These are phyloP conservation scores for Hipparchia sbordonii DNA, from an alignment of 2,888 invertebrate genomes.

Conservation along the genomic window DNA sequence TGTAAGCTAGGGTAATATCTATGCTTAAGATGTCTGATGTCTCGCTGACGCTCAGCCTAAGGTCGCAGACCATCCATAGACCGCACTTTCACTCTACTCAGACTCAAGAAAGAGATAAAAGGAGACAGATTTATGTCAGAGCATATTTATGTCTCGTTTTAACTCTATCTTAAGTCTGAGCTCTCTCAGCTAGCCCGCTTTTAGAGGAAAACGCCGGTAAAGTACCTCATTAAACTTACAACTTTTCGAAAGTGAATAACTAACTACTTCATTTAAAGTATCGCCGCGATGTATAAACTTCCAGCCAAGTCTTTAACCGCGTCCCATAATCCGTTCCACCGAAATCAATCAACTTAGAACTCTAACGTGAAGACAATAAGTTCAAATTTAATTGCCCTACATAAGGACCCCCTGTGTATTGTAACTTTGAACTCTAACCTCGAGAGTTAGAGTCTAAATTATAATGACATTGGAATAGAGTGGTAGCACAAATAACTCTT, in stretches of 20 bases:
- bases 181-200: too few species aligned
- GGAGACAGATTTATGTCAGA: too few species aligned
- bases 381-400: neutral
- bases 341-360: neutral
- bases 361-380: neutral
- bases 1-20: too few species aligned
- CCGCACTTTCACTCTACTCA: too few species aligned
- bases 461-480: neutral
- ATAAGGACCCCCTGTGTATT: neutral
- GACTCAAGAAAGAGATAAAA: too few species aligned
- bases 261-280: slow-evolving; percentile 5
- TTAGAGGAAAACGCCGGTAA: neutral
- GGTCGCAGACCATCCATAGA: too few species aligned
- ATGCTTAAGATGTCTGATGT: too few species aligned
- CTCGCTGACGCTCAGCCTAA: too few species aligned
- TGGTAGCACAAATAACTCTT: slow-evolving; percentile 35
- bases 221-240: neutral
- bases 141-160: too few species aligned
- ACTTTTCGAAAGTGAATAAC: neutral
- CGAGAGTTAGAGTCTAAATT: slow-evolving; percentile 21
- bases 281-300: neutral
- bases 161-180: too few species aligned
- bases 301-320: slow-evolving; percentile 12
- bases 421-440: slow-evolving; percentile 27
- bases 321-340: slow-evolving; percentile 7